Evolutionary conservation across 35 echinoderm and acorn worm genomes (phyloP), one percentile per base, ranked within the genome.

Genomic region (Apostichopus japonicus): DNA sequence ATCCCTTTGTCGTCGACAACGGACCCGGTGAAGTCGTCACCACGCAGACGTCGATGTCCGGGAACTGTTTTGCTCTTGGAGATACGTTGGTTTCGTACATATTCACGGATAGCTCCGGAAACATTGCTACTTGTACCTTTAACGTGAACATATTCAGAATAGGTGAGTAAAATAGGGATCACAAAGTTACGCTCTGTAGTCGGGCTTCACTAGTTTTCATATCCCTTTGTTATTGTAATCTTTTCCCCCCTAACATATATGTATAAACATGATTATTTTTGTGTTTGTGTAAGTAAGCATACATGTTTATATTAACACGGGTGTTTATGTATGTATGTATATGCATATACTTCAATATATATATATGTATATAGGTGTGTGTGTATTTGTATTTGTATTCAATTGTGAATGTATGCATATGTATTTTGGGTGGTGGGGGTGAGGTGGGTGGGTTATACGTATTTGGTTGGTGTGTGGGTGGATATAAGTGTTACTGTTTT

Each of bases 61-160:
- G 91, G 4, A 80, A 67, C 24, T 78, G 58, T 23, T 83, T 92
- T 8, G 6, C 53, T 2, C 0, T 92, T 57, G 91, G 78, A 10
- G 9, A 27, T 4, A 92, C 57, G 6, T 55, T 81, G 75, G 56
- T 92, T 8, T 78, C 53, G 4, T 92, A 92, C 91, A 83, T 81
- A 80, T 92, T 92, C 78, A 78, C 58, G 13, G 91, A 92, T 82
- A 57, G 77, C 7, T 63, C 56, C 16, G 59, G 91, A 23, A 92
- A 92, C 63, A 15, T 44, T 4, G 91, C 91, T 3, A 54, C 21
- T 83, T 92, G 91, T 25, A 80, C 91, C 6, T 92, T 92, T 82
- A 63, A 10, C 4, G 23, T 92, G n/a, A 89, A 23, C 21, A 16
- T 89, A 10, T 51, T 33, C 11, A 24, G 56, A 21, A 16, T 51